Evolutionary conservation across 2,888 invertebrate species (phyloP).

Genomic region (Crocallis elinguaria): DNA sequence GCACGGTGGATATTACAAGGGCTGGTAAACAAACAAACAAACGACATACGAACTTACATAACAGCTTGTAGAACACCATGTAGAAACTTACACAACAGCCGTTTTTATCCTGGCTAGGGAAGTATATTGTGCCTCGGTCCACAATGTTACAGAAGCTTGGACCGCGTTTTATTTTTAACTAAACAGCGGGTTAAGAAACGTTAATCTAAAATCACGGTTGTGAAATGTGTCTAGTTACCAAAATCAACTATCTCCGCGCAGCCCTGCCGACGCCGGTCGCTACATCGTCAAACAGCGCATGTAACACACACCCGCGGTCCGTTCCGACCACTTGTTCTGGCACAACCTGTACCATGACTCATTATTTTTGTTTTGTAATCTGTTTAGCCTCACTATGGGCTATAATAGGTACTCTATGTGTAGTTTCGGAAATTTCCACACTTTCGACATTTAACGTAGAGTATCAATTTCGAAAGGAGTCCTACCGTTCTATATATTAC

Average conservation of each 20-base stretch:
- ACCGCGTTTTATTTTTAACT: background rate
- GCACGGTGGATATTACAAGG: conserved; percentile 1
- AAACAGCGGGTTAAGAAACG: background rate
- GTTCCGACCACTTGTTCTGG: conserved; percentile 2
- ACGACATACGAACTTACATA: background rate
- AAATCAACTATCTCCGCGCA: conserved; percentile 17
- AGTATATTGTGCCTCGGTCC: background rate
- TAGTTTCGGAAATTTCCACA: background rate
- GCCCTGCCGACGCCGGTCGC: background rate
- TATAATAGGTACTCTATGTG: background rate
- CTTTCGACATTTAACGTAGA: background rate
- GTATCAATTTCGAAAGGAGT: background rate
- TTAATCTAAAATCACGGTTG: conserved; percentile 3
- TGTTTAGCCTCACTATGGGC: conserved; percentile 1
- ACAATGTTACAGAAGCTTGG: background rate
- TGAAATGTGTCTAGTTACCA: conserved; percentile 16
- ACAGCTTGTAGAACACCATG: background rate
- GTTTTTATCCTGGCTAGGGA: background rate
- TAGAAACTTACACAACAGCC: no score
- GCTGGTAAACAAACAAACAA: background rate
- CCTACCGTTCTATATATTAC: background rate
- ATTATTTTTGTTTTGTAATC: conserved; percentile 16
- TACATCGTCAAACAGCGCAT: conserved; percentile 13
- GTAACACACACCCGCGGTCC: background rate
- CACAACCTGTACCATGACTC: conserved; percentile 11